Evolutionary conservation across 2,797 vertebrate species (phyloP), one percentile per base, ranked within the genome.

Genomic region (Protonibea diacanthus): DNA sequence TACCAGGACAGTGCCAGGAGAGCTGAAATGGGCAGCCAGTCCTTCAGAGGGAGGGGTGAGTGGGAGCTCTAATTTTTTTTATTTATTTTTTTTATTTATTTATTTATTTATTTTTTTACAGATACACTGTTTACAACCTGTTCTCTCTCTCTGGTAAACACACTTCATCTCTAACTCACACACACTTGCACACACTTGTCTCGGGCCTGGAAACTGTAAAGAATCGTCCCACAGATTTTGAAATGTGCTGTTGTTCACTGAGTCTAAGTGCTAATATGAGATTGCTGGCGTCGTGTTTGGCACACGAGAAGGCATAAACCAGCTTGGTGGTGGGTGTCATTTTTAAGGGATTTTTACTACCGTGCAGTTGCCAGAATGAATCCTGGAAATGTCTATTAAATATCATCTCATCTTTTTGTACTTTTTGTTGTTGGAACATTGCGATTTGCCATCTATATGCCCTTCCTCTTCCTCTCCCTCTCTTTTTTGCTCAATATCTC

Each of bases 11-110:
- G 98, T 98, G 85, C 98, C 98, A 94, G 97, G 98, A 92, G 98
- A 99, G 72, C 96, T 99, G 93, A 98, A 98, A 92, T 99, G 98
- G 98, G 98, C 97, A 93, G 97, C 98, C 17, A 98, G 97, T 92
- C 98, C 98, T 55, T 90, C 97, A 89, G 98, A 99, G 95, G 98
- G 97, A 97, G 98, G 98, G 96, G 98, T 99, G 96, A 98, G 98
- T 98, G 89, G 89, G 87, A 86, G 73, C 85, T 81, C 74, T 64
- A 74, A 10, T 74, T 69, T 42, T 60, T 60, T 38, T 14, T n/a
- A n/a, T n/a, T 59, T 21, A 45, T 70, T 27, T 3, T 74, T 64
- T 25, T 52, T 51, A 3, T 56, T 25, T 42, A 60, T 49, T 18
- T 77, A 29, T 70, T 45, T 62, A 48, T n/a, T 69, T 76, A 49